Percentiles rank a stretch among this genome's conserved stretches.
Evolutionary conservation across 2,888 invertebrate species (phyloP).

Genomic region (Dasysyrphus tricinctus): DNA sequence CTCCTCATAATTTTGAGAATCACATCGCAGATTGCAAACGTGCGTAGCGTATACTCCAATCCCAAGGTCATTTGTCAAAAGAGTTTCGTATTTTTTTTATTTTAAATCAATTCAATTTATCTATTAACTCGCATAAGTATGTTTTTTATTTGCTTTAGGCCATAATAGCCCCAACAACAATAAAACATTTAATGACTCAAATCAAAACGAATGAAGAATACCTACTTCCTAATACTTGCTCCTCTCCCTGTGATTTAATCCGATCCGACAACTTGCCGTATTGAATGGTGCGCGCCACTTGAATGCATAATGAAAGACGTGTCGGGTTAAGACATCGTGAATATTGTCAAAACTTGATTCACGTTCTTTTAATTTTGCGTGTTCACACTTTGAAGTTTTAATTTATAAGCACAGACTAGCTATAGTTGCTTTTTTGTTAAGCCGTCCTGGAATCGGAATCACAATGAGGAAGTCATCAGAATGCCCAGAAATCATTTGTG

Average conservation of each 20-base stretch:
- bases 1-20: constrained; percentile 27
- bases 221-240: constrained; percentile 55
- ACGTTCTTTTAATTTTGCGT: constrained; percentile 6
- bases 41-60: constrained; percentile 30
- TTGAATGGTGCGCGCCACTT: constrained; percentile 22
- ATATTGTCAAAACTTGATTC: constrained; percentile 32
- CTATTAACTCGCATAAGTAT: constrained; percentile 20
- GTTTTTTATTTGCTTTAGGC: constrained; percentile 31
- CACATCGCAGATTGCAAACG: constrained; percentile 24
- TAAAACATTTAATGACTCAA: constrained; percentile 59
- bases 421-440: not conserved
- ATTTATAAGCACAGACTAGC: not conserved
- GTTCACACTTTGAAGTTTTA: constrained; percentile 8
- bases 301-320: constrained; percentile 57
- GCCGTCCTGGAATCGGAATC: not conserved
- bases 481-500: constrained; percentile 7
- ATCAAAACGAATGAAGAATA: constrained; percentile 38
- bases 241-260: constrained; percentile 25
- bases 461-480: not conserved
- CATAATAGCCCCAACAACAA: constrained; percentile 40
- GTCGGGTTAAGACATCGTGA: constrained; percentile 34
- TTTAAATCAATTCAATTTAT: constrained; percentile 25
- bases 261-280: constrained; percentile 12
- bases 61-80: constrained; percentile 53
- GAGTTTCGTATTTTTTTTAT: constrained; percentile 22